Percentiles rank a stretch among this genome's conserved stretches.
These are phyloP conservation scores for Holcopasites calliopsidis DNA, from an alignment of 1,140 invertebrate genomes.

Conservation along the genomic window DNA sequence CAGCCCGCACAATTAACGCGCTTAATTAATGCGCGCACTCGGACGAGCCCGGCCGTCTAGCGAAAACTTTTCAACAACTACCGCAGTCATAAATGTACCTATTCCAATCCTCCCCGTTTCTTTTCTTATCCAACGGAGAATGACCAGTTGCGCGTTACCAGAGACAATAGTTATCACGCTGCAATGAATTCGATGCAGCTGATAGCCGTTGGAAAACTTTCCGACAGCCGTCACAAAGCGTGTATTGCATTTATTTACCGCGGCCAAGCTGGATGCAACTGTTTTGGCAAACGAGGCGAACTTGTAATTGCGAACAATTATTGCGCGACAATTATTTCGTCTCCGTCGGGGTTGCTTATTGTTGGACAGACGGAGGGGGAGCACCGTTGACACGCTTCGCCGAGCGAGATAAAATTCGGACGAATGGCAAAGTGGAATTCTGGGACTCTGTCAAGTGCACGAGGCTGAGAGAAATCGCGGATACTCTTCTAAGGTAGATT, in stretches of 20 bases:
- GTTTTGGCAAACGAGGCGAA: conserved; percentile 6
- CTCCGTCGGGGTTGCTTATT: background rate
- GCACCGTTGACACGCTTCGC: conserved; percentile 7
- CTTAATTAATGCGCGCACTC: background rate
- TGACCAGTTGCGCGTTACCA: background rate
- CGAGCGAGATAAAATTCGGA: background rate
- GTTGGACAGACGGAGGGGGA: background rate
- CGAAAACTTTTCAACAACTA: background rate
- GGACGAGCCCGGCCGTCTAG: background rate
- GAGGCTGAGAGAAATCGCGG: background rate
- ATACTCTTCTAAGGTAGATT: background rate
- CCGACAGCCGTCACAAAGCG: background rate
- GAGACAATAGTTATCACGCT: background rate
- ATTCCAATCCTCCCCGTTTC: background rate
- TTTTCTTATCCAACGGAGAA: background rate
- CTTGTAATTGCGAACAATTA: conserved; percentile 26
- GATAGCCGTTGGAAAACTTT: background rate
- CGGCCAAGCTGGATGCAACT: no score
- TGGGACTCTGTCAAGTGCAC: background rate
- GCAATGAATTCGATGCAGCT: background rate
- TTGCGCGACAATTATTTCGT: background rate
- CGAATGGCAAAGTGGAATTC: background rate
- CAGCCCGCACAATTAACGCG: background rate
- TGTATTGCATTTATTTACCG: background rate
- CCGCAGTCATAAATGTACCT: background rate